These are phyloP conservation scores for Drosophila mulleri DNA, from an alignment of 2,888 invertebrate genomes.

Conservation along the genomic window DNA sequence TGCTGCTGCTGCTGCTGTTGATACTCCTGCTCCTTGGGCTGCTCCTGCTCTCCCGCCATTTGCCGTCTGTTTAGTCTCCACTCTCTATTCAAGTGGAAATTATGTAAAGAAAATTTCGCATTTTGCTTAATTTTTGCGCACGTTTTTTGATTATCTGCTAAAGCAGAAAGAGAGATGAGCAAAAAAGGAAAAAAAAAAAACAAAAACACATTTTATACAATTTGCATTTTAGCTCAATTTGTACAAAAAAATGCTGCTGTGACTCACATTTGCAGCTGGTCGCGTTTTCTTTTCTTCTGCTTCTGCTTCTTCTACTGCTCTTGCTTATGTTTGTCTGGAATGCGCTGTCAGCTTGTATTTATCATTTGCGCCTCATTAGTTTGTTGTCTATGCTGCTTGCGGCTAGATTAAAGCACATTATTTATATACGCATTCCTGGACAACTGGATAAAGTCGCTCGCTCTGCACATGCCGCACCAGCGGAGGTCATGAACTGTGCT, in stretches of 20 bases:
- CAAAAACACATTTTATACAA: constrained; percentile 42
- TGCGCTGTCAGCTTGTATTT: constrained; percentile 67
- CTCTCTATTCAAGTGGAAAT: constrained; percentile 64
- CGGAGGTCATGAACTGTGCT: constrained; percentile 38
- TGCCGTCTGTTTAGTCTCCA: constrained; percentile 2
- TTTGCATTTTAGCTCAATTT: constrained; percentile 60
- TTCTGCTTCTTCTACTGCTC: no score
- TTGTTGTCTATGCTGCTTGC: constrained; percentile 50
- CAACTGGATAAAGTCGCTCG: constrained; percentile 14
- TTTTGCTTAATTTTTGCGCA: constrained; percentile 62
- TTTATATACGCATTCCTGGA: constrained; percentile 43
- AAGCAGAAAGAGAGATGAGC: neutral
- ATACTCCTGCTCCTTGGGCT: neutral
- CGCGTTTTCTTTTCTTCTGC: neutral
- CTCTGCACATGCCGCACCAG: constrained; percentile 3
- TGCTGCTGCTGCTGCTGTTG: neutral
- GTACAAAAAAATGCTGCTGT: constrained; percentile 37
- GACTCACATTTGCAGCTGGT: constrained; percentile 58
- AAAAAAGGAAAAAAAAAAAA: neutral
- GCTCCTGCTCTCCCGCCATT: neutral
- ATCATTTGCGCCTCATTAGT: constrained; percentile 77
- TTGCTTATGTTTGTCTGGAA: neutral
- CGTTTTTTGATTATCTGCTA: constrained; percentile 74
- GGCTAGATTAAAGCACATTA: constrained; percentile 57
- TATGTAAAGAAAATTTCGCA: constrained; percentile 44